These are phyloP conservation scores for Cotesia chilonis DNA, from an alignment of 1,140 invertebrate species.

Conservation along the genomic window DNA sequence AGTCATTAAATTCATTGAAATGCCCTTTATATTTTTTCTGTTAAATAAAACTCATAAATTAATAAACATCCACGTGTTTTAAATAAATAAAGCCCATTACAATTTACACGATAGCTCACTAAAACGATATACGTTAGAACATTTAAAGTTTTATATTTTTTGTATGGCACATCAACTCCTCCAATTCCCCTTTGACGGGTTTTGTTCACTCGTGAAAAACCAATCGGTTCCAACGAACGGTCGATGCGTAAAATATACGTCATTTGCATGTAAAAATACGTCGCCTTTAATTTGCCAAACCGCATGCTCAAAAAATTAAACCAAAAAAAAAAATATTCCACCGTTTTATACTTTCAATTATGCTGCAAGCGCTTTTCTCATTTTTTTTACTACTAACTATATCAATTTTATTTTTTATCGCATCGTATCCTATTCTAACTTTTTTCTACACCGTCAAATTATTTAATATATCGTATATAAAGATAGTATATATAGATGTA, in stretches of 20 bases:
- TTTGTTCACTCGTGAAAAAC: constrained; percentile 27
- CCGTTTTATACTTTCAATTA: constrained; percentile 1
- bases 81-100: too few species aligned
- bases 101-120: constrained; percentile 6
- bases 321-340: too few species aligned
- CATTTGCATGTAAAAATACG: constrained; percentile 57
- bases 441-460: too few species aligned
- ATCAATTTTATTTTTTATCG: background rate
- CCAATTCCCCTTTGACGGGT: constrained; percentile 13
- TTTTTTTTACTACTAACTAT: background rate
- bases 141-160: constrained; percentile 24
- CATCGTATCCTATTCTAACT: too few species aligned
- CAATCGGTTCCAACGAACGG: constrained; percentile 20
- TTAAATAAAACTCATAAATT: too few species aligned
- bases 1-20: too few species aligned
- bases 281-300: constrained; percentile 47
- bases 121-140: background rate
- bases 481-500: too few species aligned
- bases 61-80: too few species aligned
- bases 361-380: constrained; percentile 2
- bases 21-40: too few species aligned
- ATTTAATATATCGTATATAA: too few species aligned
- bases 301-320: constrained; percentile 49
- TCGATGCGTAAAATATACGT: constrained; percentile 37
- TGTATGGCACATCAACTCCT: background rate